Evolutionary conservation across 1,140 invertebrate genomes (phyloP).

Genomic region (Brachionus manjavacas): DNA sequence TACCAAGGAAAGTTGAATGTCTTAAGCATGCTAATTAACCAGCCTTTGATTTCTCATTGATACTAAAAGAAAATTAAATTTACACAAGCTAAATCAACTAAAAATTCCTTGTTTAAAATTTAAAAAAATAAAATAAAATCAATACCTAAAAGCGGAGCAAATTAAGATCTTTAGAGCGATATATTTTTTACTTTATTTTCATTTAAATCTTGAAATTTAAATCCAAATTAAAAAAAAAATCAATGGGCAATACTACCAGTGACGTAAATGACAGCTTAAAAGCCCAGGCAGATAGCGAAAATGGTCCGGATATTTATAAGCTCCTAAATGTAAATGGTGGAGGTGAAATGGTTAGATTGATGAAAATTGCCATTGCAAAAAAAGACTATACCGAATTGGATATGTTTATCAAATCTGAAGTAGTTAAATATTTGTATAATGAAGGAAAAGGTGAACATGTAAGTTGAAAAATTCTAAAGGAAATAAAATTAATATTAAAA

Average conservation of each 20-base stretch:
- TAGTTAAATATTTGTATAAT: constrained; percentile 39
- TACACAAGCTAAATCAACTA: neutral
- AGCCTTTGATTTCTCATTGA: neutral
- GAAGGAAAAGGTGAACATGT: constrained; percentile 1
- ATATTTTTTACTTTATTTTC: neutral
- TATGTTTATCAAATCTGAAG: constrained; percentile 25
- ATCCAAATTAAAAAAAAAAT: neutral
- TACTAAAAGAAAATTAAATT: neutral
- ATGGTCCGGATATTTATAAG: constrained; percentile 35
- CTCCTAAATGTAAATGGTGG: constrained; percentile 3
- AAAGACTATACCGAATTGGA: constrained; percentile 37
- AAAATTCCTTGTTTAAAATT: neutral
- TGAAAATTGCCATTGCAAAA: neutral
- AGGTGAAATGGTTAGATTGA: constrained; percentile 14
- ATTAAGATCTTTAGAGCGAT: neutral
- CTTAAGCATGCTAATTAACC: neutral
- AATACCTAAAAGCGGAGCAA: neutral
- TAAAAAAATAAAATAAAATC: neutral
- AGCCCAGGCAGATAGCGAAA: constrained; percentile 39
- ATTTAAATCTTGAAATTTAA: neutral
- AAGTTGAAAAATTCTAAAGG: neutral
- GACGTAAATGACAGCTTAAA: constrained; percentile 33
- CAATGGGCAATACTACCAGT: constrained; percentile 31
- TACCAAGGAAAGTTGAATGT: neutral
- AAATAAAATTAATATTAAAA: too few relatives aligned